These are phyloP conservation scores for Fopius arisanus DNA, from an alignment of 1,140 invertebrate genomes.

Conservation along the genomic window DNA sequence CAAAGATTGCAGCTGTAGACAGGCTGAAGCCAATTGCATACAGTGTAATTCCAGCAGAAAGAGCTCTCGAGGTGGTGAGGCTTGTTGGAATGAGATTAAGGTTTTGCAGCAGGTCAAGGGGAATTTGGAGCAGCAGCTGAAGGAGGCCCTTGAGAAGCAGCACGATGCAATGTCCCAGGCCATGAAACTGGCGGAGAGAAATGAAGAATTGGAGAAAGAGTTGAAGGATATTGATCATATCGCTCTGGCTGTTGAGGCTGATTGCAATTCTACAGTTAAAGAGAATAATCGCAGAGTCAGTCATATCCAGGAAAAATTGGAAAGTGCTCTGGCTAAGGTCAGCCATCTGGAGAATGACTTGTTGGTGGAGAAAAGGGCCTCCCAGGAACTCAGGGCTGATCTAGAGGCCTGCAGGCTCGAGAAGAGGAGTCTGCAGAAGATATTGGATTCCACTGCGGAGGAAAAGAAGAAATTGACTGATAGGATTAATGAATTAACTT, in stretches of 20 bases:
- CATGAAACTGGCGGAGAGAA: conserved; percentile 72
- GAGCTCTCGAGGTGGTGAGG: not conserved
- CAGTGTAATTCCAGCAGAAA: conserved; percentile 10
- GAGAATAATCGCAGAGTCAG: conserved; percentile 56
- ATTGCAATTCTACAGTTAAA: conserved; percentile 63
- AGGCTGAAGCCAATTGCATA: conserved; percentile 54
- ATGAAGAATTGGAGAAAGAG: conserved; percentile 72
- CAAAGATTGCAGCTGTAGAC: conserved; percentile 68
- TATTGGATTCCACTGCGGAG: conserved; percentile 69
- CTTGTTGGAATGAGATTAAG: conserved; percentile 60
- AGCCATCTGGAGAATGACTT: conserved; percentile 64
- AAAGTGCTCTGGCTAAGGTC: conserved; percentile 60
- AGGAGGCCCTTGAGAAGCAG: conserved; percentile 71
- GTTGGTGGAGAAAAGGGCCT: conserved; percentile 57
- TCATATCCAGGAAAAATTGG: conserved; percentile 62
- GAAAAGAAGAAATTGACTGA: conserved; percentile 68
- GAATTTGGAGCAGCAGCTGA: conserved; percentile 68
- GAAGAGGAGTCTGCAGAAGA: conserved; percentile 64
- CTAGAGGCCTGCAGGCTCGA: conserved; percentile 63
- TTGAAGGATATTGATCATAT: conserved; percentile 73
- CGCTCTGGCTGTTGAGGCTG: conserved; percentile 73
- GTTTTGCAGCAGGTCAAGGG: conserved; percentile 66
- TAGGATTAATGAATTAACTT: conserved; percentile 63
- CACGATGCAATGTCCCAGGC: conserved; percentile 78
- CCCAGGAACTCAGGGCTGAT: conserved; percentile 63